Conservation (phyloP, 1,140 invertebrate species). For the Zelostemma sp. region DNA sequence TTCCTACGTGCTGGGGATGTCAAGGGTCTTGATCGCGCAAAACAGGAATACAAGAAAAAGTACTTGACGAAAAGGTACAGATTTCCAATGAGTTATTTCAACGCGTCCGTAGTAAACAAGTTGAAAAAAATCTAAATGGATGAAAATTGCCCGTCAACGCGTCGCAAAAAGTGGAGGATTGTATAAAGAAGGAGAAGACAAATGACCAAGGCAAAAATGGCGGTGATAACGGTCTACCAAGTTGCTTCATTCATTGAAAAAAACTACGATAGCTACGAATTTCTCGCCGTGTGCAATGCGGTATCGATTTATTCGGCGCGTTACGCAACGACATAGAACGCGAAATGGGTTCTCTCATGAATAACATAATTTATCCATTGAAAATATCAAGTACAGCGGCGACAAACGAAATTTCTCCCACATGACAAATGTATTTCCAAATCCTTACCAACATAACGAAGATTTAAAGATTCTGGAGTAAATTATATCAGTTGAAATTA, state of each 20-base stretch:
- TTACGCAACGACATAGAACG: not conserved
- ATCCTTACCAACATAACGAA: too few relatives aligned
- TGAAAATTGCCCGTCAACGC: not conserved
- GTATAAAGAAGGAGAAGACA: not conserved
- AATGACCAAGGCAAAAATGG: not conserved
- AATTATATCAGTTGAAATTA: too few relatives aligned
- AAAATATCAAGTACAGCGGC: too few relatives aligned
- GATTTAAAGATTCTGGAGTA: too few relatives aligned
- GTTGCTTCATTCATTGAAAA: not conserved
- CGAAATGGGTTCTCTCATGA: too few relatives aligned
- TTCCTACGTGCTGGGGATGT: not conserved
- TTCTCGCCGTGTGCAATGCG: not conserved
- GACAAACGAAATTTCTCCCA: too few relatives aligned
- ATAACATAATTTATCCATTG: too few relatives aligned
- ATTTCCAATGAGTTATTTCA: not conserved
- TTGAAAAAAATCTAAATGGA: not conserved
- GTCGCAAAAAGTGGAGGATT: not conserved
- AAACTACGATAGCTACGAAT: not conserved
- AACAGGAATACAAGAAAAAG: not conserved
- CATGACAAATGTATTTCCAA: too few relatives aligned
- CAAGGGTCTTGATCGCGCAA: slow-evolving; percentile 1
- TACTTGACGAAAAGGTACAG: not conserved
- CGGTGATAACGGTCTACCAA: not conserved
- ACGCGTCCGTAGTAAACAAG: not conserved
- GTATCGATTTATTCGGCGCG: not conserved